These are phyloP conservation scores for Acholoe squamosa DNA, from an alignment of 2,888 invertebrate genomes.

Conservation along the genomic window DNA sequence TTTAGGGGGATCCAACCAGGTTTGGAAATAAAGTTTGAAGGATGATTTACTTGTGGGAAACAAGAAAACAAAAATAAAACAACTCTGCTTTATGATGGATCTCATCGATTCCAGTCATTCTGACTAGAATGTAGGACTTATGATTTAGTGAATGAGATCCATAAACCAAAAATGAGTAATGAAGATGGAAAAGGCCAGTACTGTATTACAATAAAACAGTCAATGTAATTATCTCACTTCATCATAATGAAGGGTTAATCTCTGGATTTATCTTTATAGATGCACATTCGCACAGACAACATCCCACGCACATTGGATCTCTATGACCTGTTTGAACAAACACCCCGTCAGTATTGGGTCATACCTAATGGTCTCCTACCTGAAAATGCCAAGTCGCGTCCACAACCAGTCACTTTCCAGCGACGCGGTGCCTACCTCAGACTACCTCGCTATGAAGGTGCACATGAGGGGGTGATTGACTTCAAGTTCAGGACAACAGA, in stretches of 20 bases:
- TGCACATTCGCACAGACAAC: constrained; percentile 64
- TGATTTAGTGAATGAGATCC: neutral
- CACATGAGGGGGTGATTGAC: constrained; percentile 70
- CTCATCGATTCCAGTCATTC: no score
- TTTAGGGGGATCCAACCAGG: no score
- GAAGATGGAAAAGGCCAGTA: no score
- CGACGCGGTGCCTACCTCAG: constrained; percentile 61
- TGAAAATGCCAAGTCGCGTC: constrained; percentile 7
- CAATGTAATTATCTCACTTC: no score
- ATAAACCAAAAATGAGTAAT: no score
- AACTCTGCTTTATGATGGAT: neutral
- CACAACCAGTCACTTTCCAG: constrained; percentile 69
- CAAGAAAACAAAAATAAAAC: neutral
- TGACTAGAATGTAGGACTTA: neutral
- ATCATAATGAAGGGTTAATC: no score
- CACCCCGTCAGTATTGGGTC: constrained; percentile 58
- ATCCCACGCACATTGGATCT: constrained; percentile 67
- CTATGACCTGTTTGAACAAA: constrained; percentile 65
- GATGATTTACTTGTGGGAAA: neutral
- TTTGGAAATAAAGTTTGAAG: no score
- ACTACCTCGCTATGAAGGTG: constrained; percentile 66
- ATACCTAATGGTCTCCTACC: constrained; percentile 58
- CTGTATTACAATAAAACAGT: no score
- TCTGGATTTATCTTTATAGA: no score
- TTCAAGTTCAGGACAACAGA: constrained; percentile 79